Evolutionary conservation across 2,888 invertebrate genomes (phyloP).

Genomic region (Acleris sparsana): DNA sequence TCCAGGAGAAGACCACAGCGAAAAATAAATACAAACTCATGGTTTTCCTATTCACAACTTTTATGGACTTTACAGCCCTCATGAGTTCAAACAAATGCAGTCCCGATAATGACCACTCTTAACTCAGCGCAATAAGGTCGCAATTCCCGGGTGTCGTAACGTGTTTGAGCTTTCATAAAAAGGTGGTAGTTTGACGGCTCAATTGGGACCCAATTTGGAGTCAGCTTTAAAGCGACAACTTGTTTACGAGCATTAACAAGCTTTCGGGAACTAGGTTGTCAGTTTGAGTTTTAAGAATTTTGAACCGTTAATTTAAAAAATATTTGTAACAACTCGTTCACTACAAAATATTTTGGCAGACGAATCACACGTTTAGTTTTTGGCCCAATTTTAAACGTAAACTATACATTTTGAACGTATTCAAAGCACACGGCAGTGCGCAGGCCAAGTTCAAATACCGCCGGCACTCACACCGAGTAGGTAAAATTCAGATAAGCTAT

Average conservation of each 20-base stretch:
- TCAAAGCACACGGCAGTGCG: too few relatives aligned
- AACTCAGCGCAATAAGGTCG: slow-evolving; percentile 1
- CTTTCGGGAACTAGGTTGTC: not conserved
- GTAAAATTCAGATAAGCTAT: too few relatives aligned
- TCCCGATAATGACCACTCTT: not conserved
- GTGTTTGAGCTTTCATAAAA: slow-evolving; percentile 18
- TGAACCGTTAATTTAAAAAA: not conserved
- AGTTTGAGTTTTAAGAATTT: not conserved
- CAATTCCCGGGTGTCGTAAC: not conserved
- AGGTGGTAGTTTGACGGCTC: slow-evolving; percentile 26
- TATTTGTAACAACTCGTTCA: too few relatives aligned
- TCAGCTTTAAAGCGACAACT: slow-evolving; percentile 18
- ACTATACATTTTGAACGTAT: too few relatives aligned
- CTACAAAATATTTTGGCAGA: too few relatives aligned
- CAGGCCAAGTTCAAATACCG: too few relatives aligned
- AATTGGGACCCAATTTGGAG: slow-evolving; percentile 23
- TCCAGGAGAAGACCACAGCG: rapidly evolving
- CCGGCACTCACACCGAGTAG: too few relatives aligned
- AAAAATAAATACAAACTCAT: not conserved
- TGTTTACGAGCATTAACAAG: slow-evolving; percentile 10
- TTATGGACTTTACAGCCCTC: slow-evolving; percentile 6
- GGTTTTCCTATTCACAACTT: slow-evolving; percentile 9
- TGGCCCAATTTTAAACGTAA: too few relatives aligned
- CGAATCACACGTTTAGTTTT: too few relatives aligned
- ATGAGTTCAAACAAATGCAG: slow-evolving; percentile 10